Base-by-base conservation (phyloP, 2,797 vertebrate species). In the Siniperca obscura region DNA sequence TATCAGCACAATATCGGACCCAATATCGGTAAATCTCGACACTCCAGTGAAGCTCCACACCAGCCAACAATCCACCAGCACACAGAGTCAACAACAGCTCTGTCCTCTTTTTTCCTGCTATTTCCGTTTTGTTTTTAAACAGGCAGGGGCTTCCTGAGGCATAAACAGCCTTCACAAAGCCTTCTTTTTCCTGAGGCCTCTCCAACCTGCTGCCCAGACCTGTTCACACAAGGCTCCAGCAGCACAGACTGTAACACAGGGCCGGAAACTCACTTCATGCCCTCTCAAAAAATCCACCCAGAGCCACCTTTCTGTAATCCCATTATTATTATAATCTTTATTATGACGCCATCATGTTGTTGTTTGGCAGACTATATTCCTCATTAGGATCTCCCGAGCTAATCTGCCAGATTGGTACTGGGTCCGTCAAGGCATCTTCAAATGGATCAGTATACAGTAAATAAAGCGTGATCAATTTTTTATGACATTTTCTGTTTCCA, bases 121-220 rank as follows among this genome's bases (percentile, higher is more conserved):
- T 61, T 52, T 82, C 68, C 83, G 85, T 76, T 83, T 81, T 88
- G 86, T 90, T 78, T 84, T 83, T 30, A 56, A 82, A 40, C 74
- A 84, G 75, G 78, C 76, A 50, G 56, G 73, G 52, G 75, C 78
- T 89, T 91, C 90, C 91, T 92, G 88, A 77, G 82, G 78, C 55
- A 71, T 81, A 87, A 91, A 88, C 91, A 91, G 65, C 30, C 53
- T 69, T 46, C 59, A 70, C 62, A 68, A n/a, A 76, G 72, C 68
- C 30, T 50, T 44, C 12, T 81, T 84, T 84, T 87, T 89, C 78
- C 89, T 85, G 81, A 73, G 77, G 81, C 86, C 53, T 84, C 82
- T 77, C n/a, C 68, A 78, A 82, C 80, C 81, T 72, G 80, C 74
- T 40, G 81, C 56, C 81, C 71, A 62, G 83, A 77, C 71, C 81